These are phyloP conservation scores for Muscicapa striata DNA, from an alignment of 2,797 vertebrate genomes.

Conservation along the genomic window DNA sequence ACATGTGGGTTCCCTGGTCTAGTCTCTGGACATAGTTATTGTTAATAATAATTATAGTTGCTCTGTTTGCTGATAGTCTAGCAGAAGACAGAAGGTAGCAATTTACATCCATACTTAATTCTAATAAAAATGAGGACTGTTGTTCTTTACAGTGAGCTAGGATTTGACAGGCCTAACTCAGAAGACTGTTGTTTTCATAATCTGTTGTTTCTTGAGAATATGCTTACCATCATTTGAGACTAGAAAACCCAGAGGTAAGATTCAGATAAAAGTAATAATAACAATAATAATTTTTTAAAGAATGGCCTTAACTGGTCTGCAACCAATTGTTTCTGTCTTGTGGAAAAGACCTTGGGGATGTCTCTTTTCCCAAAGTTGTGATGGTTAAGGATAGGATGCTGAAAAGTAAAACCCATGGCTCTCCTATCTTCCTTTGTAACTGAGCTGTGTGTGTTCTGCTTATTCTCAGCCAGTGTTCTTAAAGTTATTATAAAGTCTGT, in stretches of 20 bases:
- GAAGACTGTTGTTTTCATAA: not conserved
- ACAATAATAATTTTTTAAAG: not conserved
- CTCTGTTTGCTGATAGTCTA: not conserved
- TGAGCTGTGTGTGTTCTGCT: not conserved
- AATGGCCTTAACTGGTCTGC: not conserved
- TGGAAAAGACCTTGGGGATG: not conserved
- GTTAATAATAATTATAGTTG: not conserved
- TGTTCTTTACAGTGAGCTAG: not conserved
- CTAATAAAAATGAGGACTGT: not conserved
- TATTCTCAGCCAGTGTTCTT: not conserved
- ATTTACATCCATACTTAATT: not conserved
- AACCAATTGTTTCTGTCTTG: not conserved
- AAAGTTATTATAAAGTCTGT: not conserved
- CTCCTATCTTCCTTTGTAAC: not conserved
- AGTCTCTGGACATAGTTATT: not conserved
- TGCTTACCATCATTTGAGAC: not conserved
- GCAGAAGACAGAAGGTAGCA: not conserved
- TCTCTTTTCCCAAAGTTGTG: not conserved
- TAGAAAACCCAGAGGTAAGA: not conserved
- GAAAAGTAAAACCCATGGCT: accelerated
- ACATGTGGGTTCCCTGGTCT: not conserved
- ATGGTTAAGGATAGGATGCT: not conserved
- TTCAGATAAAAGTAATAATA: not conserved
- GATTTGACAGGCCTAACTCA: not conserved
- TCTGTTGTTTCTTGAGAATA: not conserved